Conservation (phyloP, 2,888 invertebrate genomes). For the Zhengitettix transpicula region DNA sequence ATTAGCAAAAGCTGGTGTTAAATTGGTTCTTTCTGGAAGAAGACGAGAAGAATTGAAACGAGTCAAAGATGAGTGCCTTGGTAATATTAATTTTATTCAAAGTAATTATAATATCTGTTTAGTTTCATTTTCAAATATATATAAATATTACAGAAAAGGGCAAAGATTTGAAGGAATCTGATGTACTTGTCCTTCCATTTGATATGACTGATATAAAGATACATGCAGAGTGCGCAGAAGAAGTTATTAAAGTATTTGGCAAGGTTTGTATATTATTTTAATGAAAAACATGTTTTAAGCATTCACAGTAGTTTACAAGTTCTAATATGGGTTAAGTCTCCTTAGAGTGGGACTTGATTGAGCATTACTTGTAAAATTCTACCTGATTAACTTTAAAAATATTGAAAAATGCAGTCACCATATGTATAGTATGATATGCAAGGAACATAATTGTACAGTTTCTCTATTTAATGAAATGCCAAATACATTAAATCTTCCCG, state of each 20-base stretch:
- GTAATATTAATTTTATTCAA: slow-evolving; percentile 19
- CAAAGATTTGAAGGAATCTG: slow-evolving; percentile 30
- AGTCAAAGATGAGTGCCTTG: slow-evolving; percentile 46
- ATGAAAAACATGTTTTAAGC: too few relatives aligned
- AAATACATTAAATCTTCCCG: not conserved
- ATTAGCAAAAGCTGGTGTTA: slow-evolving; percentile 46
- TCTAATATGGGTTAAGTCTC: too few relatives aligned
- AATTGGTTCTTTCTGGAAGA: slow-evolving; percentile 50
- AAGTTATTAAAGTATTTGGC: slow-evolving; percentile 49
- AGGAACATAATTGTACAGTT: not conserved
- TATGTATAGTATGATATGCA: too few relatives aligned
- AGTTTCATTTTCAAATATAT: slow-evolving; percentile 3
- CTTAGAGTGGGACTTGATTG: too few relatives aligned
- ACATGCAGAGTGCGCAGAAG: slow-evolving; percentile 42
- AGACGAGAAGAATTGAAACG: slow-evolving; percentile 40
- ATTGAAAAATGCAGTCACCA: too few relatives aligned
- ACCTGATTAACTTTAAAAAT: too few relatives aligned
- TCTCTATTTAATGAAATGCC: not conserved
- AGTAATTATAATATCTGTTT: not conserved
- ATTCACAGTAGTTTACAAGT: too few relatives aligned
- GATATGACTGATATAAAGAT: slow-evolving; percentile 42
- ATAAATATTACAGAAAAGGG: slow-evolving; percentile 20
- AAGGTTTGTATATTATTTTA: slow-evolving; percentile 19
- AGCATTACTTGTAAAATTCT: too few relatives aligned
- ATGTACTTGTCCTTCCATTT: slow-evolving; percentile 49